These are phyloP conservation scores for Gopherus evgoodei DNA, from an alignment of 2,113 vertebrate genomes.

Conservation along the genomic window DNA sequence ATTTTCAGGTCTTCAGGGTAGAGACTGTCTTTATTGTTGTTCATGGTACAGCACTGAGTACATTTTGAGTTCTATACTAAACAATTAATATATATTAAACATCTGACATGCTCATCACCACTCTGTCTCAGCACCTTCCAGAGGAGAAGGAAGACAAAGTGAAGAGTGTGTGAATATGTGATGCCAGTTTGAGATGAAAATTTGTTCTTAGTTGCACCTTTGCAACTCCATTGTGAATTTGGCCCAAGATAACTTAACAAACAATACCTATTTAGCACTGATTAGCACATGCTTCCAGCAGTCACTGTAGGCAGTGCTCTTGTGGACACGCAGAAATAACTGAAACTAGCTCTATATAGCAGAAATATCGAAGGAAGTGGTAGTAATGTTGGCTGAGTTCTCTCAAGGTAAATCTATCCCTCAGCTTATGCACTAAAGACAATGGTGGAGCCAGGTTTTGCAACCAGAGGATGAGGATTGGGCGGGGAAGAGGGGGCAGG, in stretches of 20 bases:
- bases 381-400: not conserved
- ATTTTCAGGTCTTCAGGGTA: slow-evolving; percentile 51
- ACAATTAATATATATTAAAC: not conserved
- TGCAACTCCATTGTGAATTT: not conserved
- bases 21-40: not conserved
- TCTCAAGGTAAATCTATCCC: not conserved
- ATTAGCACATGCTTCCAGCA: not conserved
- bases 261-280: slow-evolving; percentile 18
- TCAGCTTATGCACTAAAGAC: not conserved
- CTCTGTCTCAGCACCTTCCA: slow-evolving; percentile 18
- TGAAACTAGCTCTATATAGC: not conserved
- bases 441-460: not conserved
- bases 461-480: too few relatives aligned
- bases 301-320: slow-evolving; percentile 7
- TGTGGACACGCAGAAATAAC: not conserved
- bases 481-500: too few relatives aligned
- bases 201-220: slow-evolving; percentile 8
- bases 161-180: not conserved
- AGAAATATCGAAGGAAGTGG: not conserved
- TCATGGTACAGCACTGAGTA: not conserved
- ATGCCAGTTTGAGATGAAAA: slow-evolving; percentile 39
- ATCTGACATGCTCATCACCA: not conserved
- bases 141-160: not conserved
- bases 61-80: not conserved
- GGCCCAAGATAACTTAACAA: not conserved